Evolutionary conservation across 2,888 invertebrate species (phyloP).

Genomic region (Frankliniella fusca): DNA sequence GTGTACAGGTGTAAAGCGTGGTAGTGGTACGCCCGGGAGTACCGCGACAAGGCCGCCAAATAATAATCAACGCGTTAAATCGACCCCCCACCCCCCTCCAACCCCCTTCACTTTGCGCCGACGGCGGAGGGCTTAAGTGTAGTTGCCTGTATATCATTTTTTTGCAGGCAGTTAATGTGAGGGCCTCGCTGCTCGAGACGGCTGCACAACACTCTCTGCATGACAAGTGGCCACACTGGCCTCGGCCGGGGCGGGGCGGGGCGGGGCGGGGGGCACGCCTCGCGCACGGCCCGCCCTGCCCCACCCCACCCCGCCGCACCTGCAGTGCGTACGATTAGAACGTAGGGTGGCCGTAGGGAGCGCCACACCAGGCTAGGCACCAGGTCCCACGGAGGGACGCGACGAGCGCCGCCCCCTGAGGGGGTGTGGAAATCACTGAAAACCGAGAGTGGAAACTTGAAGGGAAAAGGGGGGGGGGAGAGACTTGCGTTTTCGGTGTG

Average conservation of each 20-base stretch:
- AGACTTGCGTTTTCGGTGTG: too few species aligned
- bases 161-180: conserved; percentile 13
- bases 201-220: background rate
- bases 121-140: background rate
- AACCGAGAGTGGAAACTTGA: too few species aligned
- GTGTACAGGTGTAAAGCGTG: too few species aligned
- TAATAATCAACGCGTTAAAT: background rate
- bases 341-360: too few species aligned
- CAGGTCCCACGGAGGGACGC: too few species aligned
- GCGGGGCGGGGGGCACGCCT: background rate
- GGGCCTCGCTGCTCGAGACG: background rate
- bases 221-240: background rate
- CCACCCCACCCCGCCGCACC: background rate
- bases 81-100: too few species aligned
- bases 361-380: too few species aligned
- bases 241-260: background rate
- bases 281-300: background rate
- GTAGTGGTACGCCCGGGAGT: too few species aligned
- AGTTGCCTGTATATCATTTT: background rate
- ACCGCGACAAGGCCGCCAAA: background rate
- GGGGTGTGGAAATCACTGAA: too few species aligned
- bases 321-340: background rate
- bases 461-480: too few species aligned
- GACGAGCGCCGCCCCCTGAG: too few species aligned
- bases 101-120: too few species aligned